A percentile compares a stretch with the other conserved stretches of the same genome.
Conservation (phyloP, 2,797 vertebrate species). For the Cacajao melanocephalus region DNA sequence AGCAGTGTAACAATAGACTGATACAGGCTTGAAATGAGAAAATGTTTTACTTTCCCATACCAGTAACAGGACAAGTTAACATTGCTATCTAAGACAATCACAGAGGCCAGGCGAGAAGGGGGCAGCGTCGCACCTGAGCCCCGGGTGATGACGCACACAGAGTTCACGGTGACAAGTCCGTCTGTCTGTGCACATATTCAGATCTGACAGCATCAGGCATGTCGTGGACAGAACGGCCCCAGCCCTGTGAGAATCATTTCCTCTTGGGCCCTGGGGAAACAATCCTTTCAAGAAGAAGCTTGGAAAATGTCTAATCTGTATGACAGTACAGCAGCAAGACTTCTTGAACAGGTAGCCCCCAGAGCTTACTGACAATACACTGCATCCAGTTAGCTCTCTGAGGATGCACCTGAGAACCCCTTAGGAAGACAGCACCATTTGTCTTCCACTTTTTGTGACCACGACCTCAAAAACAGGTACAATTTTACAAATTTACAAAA, state of each 20-base stretch:
- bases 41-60: neutral
- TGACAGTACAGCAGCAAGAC: neutral
- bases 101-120: too few relatives aligned
- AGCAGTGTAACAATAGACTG: neutral
- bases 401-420: neutral
- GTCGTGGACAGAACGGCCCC: neutral
- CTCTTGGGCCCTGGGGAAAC: neutral
- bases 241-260: neutral
- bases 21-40: neutral
- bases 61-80: too few relatives aligned
- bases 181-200: neutral
- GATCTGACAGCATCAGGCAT: neutral
- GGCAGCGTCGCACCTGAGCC: rapidly evolving
- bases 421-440: neutral
- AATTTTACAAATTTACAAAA: neutral
- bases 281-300: neutral
- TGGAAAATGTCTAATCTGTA: neutral
- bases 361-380: neutral
- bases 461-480: neutral
- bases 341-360: neutral
- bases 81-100: rapidly evolving
- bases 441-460: too few relatives aligned
- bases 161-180: neutral
- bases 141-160: neutral
- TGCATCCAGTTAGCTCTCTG: neutral